Evolutionary conservation across 2,888 invertebrate species (phyloP), one percentile per base, ranked within the genome.

Genomic region (Drosophila neotestacea): DNA sequence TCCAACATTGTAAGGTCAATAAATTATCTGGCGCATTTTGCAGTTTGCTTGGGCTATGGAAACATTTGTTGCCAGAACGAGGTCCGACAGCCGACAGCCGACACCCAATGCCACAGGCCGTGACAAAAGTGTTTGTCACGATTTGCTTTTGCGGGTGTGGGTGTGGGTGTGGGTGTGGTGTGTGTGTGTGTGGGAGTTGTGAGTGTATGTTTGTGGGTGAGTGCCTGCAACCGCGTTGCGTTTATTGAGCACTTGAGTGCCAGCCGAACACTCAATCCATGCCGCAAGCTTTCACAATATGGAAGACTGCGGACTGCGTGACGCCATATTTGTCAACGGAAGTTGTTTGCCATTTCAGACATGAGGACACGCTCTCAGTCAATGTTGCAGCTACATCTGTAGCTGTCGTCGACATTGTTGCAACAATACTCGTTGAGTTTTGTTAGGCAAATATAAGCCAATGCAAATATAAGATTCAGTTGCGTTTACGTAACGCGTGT

Each of bases 221-320:
- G 68, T 63, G 54, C 46, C 47, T 72, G 75, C 61, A 55, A 41
- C 77, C 73, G 73, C 69, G 79, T 52, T 61, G 79, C 73, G 88
- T 87, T 87, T 87, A 87, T 85, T 82, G 88, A 85, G 83, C 83
- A 85, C 88, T 85, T 77, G 82, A 85, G 77, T 70, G 78, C 48
- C 67, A 60, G 78, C 47, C 67, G 62, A 55, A 48, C 80, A 78
- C 82, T 74, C 83, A 82, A 81, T 79, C 71, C 81, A 60, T 60
- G 54, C 69, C 70, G 73, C 70, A 66, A 73, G 58, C 11, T 77
- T 63, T 73, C 70, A 68, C 72, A 73, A 65, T 74, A 65, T 52
- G 67, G 48, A 77, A 66, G 70, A 70, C 22, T 22, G 41, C 46
- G 48, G 52, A 70, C 55, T 47, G 46, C 22, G 63, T 72, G 71